Evolutionary conservation across 2,113 vertebrate species (phyloP), one percentile per base, ranked within the genome.

Genomic region (Castor canadensis): DNA sequence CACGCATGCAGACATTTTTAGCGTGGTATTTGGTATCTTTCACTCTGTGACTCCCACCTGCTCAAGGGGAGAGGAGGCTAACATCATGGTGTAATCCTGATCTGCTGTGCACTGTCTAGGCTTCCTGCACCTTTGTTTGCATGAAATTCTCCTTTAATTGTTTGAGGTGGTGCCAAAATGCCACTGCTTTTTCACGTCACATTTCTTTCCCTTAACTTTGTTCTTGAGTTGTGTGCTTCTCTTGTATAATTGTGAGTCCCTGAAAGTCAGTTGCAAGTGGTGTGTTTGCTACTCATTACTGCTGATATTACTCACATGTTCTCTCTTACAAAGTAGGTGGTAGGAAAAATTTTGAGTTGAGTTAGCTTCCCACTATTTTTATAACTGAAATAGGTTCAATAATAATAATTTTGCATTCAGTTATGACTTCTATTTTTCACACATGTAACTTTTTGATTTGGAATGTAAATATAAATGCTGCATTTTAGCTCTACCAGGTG

Each of bases 241-340:
- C 26, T 49, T 0, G 1, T 40, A 22, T 9, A 69, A 6, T 35
- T 0, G 4, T 22, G 47, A n/a, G 2, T 66, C 1, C 30, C 30
- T 38, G 35, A 69, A 72, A 16, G 38, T 47, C 43, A 67, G 40
- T n/a, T n/a, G n/a, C n/a, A 11, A 83, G 20, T 26, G 26, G 6
- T n/a, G 30, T 26, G 19, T n/a, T 9, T 0, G 1, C 64, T 19
- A 11, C 30, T 12, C 1, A 5, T 19, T 10, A 13, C 22, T 28
- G 30, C 17, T 58, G 2, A 0, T 6, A 30, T 1, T 26, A 2
- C 9, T 87, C 52, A 47, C 35, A 12, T 2, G 5, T 58, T 49
- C 16, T 56, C 60, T 49, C 49, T 30, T 7, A 49, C 43, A n/a
- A 71, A 69, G 22, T 6, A 38, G 24, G 13, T 10, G 8, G 26